Evolutionary conservation across 2,888 invertebrate genomes (phyloP).

Genomic region (Alloplasta piceator): DNA sequence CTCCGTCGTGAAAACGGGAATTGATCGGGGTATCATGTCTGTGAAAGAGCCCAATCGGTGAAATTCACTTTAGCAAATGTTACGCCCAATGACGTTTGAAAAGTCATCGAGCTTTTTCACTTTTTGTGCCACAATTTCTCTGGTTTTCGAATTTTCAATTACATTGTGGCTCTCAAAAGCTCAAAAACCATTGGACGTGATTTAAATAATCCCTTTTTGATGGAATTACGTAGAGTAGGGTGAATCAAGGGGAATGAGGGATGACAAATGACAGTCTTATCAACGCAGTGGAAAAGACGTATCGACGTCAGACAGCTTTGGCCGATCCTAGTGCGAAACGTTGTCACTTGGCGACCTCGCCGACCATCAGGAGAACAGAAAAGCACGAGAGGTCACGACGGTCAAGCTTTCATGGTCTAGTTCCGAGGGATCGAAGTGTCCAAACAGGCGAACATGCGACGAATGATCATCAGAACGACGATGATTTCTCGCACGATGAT

Average conservation of each 20-base stretch:
- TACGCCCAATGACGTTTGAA: slow-evolving; percentile 24
- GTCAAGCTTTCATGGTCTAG: slow-evolving; percentile 46
- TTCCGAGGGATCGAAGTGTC: slow-evolving; percentile 47
- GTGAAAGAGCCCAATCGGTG: slow-evolving; percentile 43
- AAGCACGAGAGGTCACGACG: slow-evolving; percentile 8
- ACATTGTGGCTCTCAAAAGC: too few relatives aligned
- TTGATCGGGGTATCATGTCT: slow-evolving; percentile 66
- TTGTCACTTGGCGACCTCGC: slow-evolving; percentile 61
- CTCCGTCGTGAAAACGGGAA: slow-evolving; percentile 69
- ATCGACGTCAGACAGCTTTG: slow-evolving; percentile 42
- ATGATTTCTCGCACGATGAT: slow-evolving; percentile 44
- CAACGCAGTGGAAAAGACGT: slow-evolving; percentile 37
- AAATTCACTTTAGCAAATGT: neutral
- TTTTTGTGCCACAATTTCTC: too few relatives aligned
- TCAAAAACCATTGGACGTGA: too few relatives aligned
- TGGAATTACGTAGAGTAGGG: neutral
- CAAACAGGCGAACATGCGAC: slow-evolving; percentile 53
- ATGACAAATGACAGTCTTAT: slow-evolving; percentile 56
- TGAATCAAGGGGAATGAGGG: neutral
- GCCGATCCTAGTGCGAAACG: slow-evolving; percentile 57
- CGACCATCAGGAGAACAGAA: slow-evolving; percentile 60
- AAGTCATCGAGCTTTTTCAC: slow-evolving; percentile 17
- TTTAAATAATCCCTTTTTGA: too few relatives aligned
- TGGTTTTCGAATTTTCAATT: too few relatives aligned
- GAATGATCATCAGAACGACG: neutral